Percentiles rank a stretch among this genome's conserved stretches.
phyloP scores from a whole-genome alignment of 2,113 vertebrate species.

The Tamias sibiricus region DNA sequence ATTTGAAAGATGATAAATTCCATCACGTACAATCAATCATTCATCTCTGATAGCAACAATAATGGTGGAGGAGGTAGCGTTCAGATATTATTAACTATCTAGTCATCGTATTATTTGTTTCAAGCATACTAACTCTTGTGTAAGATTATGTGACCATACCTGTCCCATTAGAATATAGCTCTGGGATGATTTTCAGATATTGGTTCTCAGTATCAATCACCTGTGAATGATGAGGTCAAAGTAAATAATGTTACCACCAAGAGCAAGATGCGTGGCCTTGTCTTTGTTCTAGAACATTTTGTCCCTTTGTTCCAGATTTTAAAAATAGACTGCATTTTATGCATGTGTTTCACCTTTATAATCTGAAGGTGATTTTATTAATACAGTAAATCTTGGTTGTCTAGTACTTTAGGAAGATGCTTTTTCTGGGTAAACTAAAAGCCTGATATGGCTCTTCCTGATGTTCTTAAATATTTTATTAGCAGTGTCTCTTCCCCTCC shows the following conservation, averaged over 20 bases:
- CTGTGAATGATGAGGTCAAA: slow-evolving; percentile 13
- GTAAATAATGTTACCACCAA: background rate
- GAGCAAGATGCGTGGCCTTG: background rate
- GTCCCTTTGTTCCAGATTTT: background rate
- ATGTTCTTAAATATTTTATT: slow-evolving; percentile 70
- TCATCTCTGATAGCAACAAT: slow-evolving; percentile 39
- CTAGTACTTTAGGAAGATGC: slow-evolving; percentile 49
- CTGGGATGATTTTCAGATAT: background rate
- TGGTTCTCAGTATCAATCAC: background rate
- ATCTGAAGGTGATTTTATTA: slow-evolving; percentile 66
- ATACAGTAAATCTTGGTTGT: slow-evolving; percentile 55
- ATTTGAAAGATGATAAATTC: slow-evolving; percentile 58
- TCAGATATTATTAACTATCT: slow-evolving; percentile 28
- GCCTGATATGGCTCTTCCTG: slow-evolving; percentile 58
- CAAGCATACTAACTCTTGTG: background rate
- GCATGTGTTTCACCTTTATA: slow-evolving; percentile 40
- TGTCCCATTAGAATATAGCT: background rate
- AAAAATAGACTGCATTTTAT: slow-evolving; percentile 60
- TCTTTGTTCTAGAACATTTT: background rate
- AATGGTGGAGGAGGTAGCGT: slow-evolving; percentile 45
- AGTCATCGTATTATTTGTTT: background rate
- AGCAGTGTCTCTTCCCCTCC: slow-evolving; percentile 15
- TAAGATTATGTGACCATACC: background rate
- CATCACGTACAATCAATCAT: slow-evolving; percentile 46
- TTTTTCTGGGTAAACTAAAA: slow-evolving; percentile 77